These are phyloP conservation scores for Anomalospiza imberbis DNA, from an alignment of 2,797 vertebrate species.

Conservation along the genomic window DNA sequence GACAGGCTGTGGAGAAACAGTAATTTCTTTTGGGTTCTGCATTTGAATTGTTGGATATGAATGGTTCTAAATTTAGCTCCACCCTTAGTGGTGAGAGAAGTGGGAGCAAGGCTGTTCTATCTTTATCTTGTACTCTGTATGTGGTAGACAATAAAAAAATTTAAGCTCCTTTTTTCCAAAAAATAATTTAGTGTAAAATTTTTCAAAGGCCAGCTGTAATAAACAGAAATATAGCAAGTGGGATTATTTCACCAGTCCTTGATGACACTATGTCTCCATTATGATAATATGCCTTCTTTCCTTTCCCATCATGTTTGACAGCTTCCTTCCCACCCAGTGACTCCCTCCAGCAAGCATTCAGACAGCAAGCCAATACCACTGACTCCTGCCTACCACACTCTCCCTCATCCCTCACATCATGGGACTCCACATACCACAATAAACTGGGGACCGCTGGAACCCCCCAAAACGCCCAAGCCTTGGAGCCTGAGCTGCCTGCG, in stretches of 20 bases:
- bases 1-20: not conserved
- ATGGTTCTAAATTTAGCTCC: constrained; percentile 2
- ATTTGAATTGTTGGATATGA: not conserved
- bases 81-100: not conserved
- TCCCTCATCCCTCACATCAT: constrained; percentile 93
- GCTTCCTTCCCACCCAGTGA: constrained; percentile 93
- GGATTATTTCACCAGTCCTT: not conserved
- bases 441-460: constrained; percentile 96
- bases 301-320: constrained; percentile 45
- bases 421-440: constrained; percentile 89
- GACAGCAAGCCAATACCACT: constrained; percentile 88
- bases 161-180: not conserved
- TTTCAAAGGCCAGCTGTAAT: not conserved
- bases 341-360: constrained; percentile 90
- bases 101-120: not conserved
- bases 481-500: constrained; percentile 98
- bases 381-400: constrained; percentile 93
- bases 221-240: not conserved
- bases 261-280: not conserved
- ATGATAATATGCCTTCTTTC: not conserved
- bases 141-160: not conserved
- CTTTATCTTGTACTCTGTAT: not conserved
- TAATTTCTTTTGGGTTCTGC: not conserved
- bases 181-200: not conserved
- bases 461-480: constrained; percentile 95